Base-by-base conservation (phyloP, 2,797 vertebrate species). In the Clamator glandarius region DNA sequence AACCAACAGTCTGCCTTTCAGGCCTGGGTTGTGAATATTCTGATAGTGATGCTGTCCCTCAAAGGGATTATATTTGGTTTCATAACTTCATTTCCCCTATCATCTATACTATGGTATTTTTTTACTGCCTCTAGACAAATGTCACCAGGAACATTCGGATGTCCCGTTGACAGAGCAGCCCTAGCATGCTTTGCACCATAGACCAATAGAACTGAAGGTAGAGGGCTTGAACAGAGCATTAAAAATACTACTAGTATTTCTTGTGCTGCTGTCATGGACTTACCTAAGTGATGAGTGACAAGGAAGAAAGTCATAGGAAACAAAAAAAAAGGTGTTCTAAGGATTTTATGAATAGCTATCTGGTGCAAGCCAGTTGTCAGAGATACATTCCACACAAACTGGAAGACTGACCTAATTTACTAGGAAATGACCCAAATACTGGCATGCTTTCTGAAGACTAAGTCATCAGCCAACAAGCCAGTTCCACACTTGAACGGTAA, bases 21-120 rank as follows among this genome's bases (percentile, higher is more conserved):
- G 15, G 11, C 41, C 18, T 44, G 9, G 23, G 26, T 44, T 89
- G 36, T 41, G 54, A 62, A 36, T 54, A 41, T 61, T 61, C 36
- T 54, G 12, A 8, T 41, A 76, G 13, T 31, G 28, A 29, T 0
- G 0, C 2, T 68, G 6, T 54, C 75, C 36, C 58, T 91, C 8
- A 1, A 28, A 78, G 8, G 28, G 12, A 33, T 50, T 0, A 0
- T 74, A 15, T 29, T 90, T 70, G 6, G 3, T 55, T 84, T 75
- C 39, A 18, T 55, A 68, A 55, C 13, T 55, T 42, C 0, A 1
- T 72, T 84, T 1, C 15, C 8, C 2, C 28, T 20, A 2, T 35
- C 23, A 24, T 57, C 31, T 48, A 1, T 58, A 59, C 20, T 18
- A 51, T 7, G 12, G 1, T 1, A 16, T 69, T 91, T 83, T 66